Evolutionary conservation across 2,797 vertebrate species (phyloP).

Genomic region (Cottoperca gobio): DNA sequence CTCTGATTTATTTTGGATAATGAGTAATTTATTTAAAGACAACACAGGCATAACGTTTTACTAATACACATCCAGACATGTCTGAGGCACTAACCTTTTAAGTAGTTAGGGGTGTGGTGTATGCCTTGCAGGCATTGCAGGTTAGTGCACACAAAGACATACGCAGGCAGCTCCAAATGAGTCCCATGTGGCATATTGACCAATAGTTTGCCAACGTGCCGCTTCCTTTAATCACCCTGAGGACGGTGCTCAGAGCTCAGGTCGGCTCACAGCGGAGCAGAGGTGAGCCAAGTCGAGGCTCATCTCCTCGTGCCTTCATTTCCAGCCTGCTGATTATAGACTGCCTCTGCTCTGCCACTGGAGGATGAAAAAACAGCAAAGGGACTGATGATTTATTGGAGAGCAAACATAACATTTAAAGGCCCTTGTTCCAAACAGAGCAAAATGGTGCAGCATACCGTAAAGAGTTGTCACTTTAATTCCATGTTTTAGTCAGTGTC

Average conservation of each 20-base stretch:
- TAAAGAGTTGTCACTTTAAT: conserved; percentile 47
- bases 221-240: conserved; percentile 55
- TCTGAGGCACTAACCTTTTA: conserved; percentile 8
- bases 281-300: conserved; percentile 46
- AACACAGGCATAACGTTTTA: not conserved
- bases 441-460: conserved; percentile 13
- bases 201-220: conserved; percentile 47
- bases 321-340: conserved; percentile 39
- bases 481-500: conserved; percentile 38
- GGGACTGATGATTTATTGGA: conserved; percentile 31
- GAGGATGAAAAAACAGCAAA: conserved; percentile 40
- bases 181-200: conserved; percentile 62
- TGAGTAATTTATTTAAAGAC: conserved; percentile 11
- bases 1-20: not conserved
- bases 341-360: conserved; percentile 31
- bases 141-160: not conserved
- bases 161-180: conserved; percentile 32
- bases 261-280: conserved; percentile 21
- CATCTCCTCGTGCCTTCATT: conserved; percentile 35
- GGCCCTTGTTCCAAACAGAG: conserved; percentile 22
- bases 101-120: conserved; percentile 19
- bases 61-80: not conserved
- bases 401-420: conserved; percentile 25
- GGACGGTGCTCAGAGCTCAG: conserved; percentile 19
- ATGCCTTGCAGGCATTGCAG: not conserved